Evolutionary conservation across 2,888 invertebrate species (phyloP), one percentile per base, ranked within the genome.

Genomic region (Andrena hattorfiana): DNA sequence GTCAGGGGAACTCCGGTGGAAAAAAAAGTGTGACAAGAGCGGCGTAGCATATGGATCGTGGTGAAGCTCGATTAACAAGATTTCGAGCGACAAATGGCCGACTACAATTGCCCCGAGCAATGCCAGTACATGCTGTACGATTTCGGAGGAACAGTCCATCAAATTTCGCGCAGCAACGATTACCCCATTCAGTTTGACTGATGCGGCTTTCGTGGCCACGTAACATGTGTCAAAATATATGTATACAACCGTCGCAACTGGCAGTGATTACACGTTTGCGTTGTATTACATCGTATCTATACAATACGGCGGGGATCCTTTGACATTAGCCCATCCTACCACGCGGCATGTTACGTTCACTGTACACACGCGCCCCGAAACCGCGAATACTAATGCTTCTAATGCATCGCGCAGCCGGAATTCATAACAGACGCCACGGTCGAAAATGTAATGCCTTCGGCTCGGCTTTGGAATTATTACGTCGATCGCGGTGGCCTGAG

Each of bases 341-440:
- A 26, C 66, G 80, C 77, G 83, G 72, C 86, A 66, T 85, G 89
- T 90, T 90, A 91, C 88, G 89, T 89, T 72, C 88, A 68, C 62
- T 48, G 72, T 84, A 62, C 71, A 64, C 82, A 74, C 81, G 73
- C 84, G 77, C 83, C 85, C 89, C 88, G 81, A 64, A 73, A 85
- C 86, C 48, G 77, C 86, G 92, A 91, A 92, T 91, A 90, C 92
- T 92, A 93, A 93, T 92, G 90, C 81, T 68, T 28, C 79, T 90
- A 90, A 92, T 89, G 88, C 88, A 83, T 84, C 86, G 72, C 84
- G 86, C 87, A 88, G 77, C 67, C 67, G 66, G 90, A 91, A 92
- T 92, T 89, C 85, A 77, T 87, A 91, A 92, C 88, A 66, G 63
- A 70, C 56, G 59, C 56, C 78, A 62, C 60, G 62, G 20, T 20